Evolutionary conservation across 92 coral and sea anemone species (phyloP).

Genomic region (Parazoanthus atlanticus): DNA sequence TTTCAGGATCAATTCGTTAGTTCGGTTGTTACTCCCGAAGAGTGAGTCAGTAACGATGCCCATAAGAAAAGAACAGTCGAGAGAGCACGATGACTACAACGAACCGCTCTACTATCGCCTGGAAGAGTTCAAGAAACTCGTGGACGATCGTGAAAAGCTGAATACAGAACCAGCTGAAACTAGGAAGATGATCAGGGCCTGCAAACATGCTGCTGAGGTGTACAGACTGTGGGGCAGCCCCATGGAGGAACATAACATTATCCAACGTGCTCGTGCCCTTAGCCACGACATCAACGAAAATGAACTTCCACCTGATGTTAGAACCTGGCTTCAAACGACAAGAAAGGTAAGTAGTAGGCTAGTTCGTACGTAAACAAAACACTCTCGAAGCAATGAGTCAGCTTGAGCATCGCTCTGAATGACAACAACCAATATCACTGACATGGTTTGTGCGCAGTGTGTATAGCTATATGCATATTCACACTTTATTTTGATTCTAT

Average conservation of each 20-base stretch:
- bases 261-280: background rate
- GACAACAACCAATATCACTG: too few relatives aligned
- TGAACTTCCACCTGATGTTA: background rate
- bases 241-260: background rate
- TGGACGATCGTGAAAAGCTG: background rate
- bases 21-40: background rate
- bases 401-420: too few relatives aligned
- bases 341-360: background rate
- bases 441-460: too few relatives aligned
- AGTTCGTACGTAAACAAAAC: too few relatives aligned
- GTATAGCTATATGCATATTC: too few relatives aligned
- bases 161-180: too few relatives aligned
- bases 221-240: background rate
- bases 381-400: too few relatives aligned
- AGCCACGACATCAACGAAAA: background rate
- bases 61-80: background rate
- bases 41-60: background rate
- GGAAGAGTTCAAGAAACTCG: background rate
- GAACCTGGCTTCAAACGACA: background rate
- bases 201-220: background rate
- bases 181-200: background rate
- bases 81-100: conserved; percentile 1
- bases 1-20: background rate
- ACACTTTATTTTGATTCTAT: too few relatives aligned
- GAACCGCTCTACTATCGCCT: conserved; percentile 1